Conservation (phyloP, 2,888 invertebrate genomes). For the Venustoraphidia nigricollis region DNA sequence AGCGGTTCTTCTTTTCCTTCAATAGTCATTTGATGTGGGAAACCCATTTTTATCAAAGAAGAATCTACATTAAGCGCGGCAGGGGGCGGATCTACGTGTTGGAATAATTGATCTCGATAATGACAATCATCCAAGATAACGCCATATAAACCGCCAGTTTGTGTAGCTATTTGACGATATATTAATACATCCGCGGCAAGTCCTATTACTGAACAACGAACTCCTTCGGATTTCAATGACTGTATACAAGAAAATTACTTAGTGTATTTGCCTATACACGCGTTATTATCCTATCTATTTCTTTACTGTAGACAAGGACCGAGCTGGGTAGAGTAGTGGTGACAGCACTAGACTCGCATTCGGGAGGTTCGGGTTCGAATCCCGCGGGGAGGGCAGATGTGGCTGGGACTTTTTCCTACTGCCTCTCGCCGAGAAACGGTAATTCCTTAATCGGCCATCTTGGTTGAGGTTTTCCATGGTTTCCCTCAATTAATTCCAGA, state of each 20-base stretch:
- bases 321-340: too few relatives aligned
- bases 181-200: conserved; percentile 90
- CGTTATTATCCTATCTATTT: too few relatives aligned
- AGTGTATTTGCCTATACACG: too few relatives aligned
- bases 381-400: too few relatives aligned
- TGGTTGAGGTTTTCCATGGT: too few relatives aligned
- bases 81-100: conserved; percentile 53
- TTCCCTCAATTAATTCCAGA: too few relatives aligned
- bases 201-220: conserved; percentile 89
- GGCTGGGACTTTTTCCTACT: too few relatives aligned
- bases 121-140: conserved; percentile 75
- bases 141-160: conserved; percentile 78
- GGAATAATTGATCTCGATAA: conserved; percentile 45
- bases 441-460: too few relatives aligned
- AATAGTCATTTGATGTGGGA: conserved; percentile 61
- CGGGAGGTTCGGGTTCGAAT: too few relatives aligned
- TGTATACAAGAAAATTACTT: conserved; percentile 19
- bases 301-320: too few relatives aligned
- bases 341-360: too few relatives aligned
- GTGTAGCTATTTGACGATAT: conserved; percentile 69
- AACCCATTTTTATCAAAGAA: conserved; percentile 91
- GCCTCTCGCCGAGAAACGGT: too few relatives aligned
- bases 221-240: conserved; percentile 60
- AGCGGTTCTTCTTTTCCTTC: conserved; percentile 45
- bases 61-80: conserved; percentile 57